A percentile compares a stretch with the other conserved stretches of the same genome.
phyloP scores from a whole-genome alignment of 2,888 invertebrate genomes.

The Netelia melanura region DNA sequence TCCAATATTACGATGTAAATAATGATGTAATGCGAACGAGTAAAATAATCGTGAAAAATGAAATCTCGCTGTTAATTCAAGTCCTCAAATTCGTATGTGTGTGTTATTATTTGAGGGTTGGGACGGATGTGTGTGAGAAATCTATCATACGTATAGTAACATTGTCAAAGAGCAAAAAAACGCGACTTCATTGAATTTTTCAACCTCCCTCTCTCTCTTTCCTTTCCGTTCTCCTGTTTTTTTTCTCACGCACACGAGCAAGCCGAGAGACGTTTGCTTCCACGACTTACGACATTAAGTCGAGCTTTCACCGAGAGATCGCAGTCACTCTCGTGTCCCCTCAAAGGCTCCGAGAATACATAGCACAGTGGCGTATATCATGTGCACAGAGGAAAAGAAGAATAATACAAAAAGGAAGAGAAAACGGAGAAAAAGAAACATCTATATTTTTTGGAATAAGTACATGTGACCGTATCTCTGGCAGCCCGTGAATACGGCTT shows the following conservation, averaged over 20 bases:
- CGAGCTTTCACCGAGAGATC: constrained; percentile 61
- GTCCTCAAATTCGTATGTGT: background rate
- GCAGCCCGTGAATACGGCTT: constrained; percentile 2
- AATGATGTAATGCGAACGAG: background rate
- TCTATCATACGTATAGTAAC: background rate
- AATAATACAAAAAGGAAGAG: constrained; percentile 17
- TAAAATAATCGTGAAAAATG: background rate
- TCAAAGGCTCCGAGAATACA: constrained; percentile 52
- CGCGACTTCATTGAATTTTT: constrained; percentile 3
- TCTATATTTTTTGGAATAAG: constrained; percentile 42
- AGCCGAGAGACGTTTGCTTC: constrained; percentile 66
- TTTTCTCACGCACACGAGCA: background rate
- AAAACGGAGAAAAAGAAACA: constrained; percentile 1
- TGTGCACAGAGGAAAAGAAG: constrained; percentile 27
- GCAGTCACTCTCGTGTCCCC: constrained; percentile 42
- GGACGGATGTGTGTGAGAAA: background rate
- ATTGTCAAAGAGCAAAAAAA: background rate
- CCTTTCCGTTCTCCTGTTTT: background rate
- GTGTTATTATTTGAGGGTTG: constrained; percentile 1
- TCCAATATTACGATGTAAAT: background rate
- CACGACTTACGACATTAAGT: constrained; percentile 73
- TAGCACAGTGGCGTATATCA: constrained; percentile 22
- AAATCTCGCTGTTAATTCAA: background rate
- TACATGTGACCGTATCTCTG: constrained; percentile 45
- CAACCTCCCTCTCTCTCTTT: constrained; percentile 19